Evolutionary conservation across 2,113 vertebrate genomes (phyloP), one percentile per base, ranked within the genome.

Genomic region (Micronycteris hirsuta): DNA sequence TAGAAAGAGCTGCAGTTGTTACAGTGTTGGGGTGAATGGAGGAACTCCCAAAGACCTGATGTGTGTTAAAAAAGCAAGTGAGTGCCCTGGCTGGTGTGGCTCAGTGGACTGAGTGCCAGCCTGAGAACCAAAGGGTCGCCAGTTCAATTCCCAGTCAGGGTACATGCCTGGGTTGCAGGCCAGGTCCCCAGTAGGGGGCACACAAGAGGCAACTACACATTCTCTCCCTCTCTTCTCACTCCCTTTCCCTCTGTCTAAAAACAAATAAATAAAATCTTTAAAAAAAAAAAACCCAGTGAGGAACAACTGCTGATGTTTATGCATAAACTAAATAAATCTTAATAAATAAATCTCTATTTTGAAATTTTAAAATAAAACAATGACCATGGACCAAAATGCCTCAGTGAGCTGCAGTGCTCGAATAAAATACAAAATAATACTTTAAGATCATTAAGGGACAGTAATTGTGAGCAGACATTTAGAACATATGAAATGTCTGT

Each of bases 341-440:
- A 97, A 96, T 96, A 97, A 97, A 97, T 56, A 95, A 94, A 95
- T 96, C 76, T 96, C 85, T 96, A 97, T 97, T 97, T 97, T 97
- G 95, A 89, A 95, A 96, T 95, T 31, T 31, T 22, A 70, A 70
- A 70, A 70, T 19, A n/a, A 67, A 68, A 68, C 16, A 68, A 33
- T 49, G 49, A 88, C 47, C 76, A 81, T 52, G 52, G 47, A 38
- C 24, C 19, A 73, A 89, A 71, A 47, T 47, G 28, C 16, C 24
- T 92, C 41, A 13, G 0, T 16, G 15, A 38, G 26, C 36, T 54
- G 7, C 4, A 67, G 2, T 41, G 24, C 56, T 71, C 43, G 8
- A 80, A 68, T 85, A 76, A 82, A 74, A 63, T 3, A 22, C 63
- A 67, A 73, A 54, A 82, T 19, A n/a, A 56, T 74, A 33, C 68